Evolutionary conservation across 2,113 vertebrate genomes (phyloP), one percentile per base, ranked within the genome.

Genomic region (Festucalex cinctus): DNA sequence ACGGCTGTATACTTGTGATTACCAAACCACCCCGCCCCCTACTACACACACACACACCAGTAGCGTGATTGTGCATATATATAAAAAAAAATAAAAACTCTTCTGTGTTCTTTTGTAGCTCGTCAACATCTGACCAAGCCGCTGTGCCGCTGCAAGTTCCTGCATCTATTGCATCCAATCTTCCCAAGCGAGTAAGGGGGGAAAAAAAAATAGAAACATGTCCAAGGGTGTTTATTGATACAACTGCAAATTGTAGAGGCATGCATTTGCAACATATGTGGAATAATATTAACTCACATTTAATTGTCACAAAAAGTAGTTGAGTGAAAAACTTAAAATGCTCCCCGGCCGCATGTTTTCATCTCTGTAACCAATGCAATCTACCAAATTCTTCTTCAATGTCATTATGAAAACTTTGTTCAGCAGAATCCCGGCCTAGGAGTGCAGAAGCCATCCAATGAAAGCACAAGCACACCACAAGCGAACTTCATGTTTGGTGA

Each of bases 111-210:
- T 63, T 53, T 51, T 1, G 28, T 74, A 97, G 96, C 19, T 90
- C 94, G 0, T 89, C 92, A 0, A 86, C 83, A 28, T 83, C 92
- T 1, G 90, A 92, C 10, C 89, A 92, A n/a, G 67, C 90, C 73
- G 78, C 91, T 81, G 94, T 86, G 0, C 81, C 90, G 22, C 93
- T 93, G 77, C 92, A 94, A 2, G 89, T 86, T 69, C 82, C 94
- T 85, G 81, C 91, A 14, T 81, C 92, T 0, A 89, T 88, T 68
- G 86, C 93, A 44, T 82, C 92, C 39, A 94, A 80, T 84, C 95
- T 95, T 69, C 88, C 92, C 26, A 92, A 86, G 73, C 90, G 87
- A 70, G 91, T 92, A 59, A 89, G 90, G n/a, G n/a, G n/a, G n/a
- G n/a, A n/a, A n/a, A n/a, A n/a, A n/a, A 87, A 14, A 39, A 9